Evolutionary conservation across 2,113 vertebrate genomes (phyloP), one percentile per base, ranked within the genome.

Genomic region (Passer domesticus): DNA sequence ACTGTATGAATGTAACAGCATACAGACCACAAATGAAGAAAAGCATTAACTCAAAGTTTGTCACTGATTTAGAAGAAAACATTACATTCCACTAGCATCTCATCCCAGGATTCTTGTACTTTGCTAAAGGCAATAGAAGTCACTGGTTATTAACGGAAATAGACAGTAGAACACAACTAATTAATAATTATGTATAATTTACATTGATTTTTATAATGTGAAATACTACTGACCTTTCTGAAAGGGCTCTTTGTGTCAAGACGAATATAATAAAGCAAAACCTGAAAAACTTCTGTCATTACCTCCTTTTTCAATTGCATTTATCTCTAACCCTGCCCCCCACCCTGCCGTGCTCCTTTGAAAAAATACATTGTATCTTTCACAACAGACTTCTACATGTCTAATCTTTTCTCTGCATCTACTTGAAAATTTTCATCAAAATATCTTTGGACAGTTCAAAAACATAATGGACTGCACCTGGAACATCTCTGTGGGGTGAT

Each of bases 81-180:
- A 9, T 72, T 87, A 56, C 33, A 60, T 67, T 87, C 35, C 37
- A 79, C 33, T 41, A 64, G 90, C 82, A 35, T 74, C 52, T 84
- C 21, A 75, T 60, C 17, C 35, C 33, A 56, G 25, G 30, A 33
- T 83, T 87, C 50, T 60, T 79, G 46, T 35, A 60, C 41, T 76
- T 90, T 44, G 66, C 85, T 88, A 49, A 72, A 87, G 88, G 94
- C 88, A 87, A 66, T 25, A 17, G 33, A 88, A 93, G 63, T 68
- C 82, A 58, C 44, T 73, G 31, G 58, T 56, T 91, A 85, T 82
- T 89, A 94, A 76, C 53, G 73, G 68, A 93, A 94, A 90, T 58
- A 53, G 28, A 62, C 16, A 86, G 25, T 24, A 77, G 59, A 75
- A 85, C 25, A 75, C 18, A 88, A 77, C 37, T 90, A 91, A 85